Base-by-base conservation (phyloP, 1,140 invertebrate species). In the Berghia stephanieae region DNA sequence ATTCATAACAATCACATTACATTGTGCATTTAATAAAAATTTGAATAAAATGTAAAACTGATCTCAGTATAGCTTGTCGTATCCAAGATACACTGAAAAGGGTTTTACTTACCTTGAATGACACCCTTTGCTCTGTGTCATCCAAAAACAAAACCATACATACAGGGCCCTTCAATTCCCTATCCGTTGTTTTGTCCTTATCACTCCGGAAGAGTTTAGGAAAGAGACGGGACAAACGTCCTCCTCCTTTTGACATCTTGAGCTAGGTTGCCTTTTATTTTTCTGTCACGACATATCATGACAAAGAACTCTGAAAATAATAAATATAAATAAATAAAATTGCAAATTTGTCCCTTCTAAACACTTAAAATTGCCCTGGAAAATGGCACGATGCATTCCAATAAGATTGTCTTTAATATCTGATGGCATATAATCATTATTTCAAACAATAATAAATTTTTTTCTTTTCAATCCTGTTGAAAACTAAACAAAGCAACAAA, bases 71-170 rank as follows among this genome's bases (percentile, higher is more conserved):
- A 27, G n/a, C n/a, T n/a, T n/a, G n/a, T n/a, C n/a, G n/a, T 66
- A 49, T 1, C 3, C 34, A n/a, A 4, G 21, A 68, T 31, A 24
- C 2, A 49, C 3, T n/a, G 66, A 24, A 21, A 36, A 13, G n/a
- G 24, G 27, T 31, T 16, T 75, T 68, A 81, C 80, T 79, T 67
- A 87, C 86, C 82, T 86, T 86, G 74, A 86, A 78, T 36, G 81
- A 63, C 36, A 86, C 67, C 36, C 77, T 75, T 16, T 85, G 63
- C 36, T 84, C 80, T 24, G 83, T 82, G 69, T 86, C 85, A 77
- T 87, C 86, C 70, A 87, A 70, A 57, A 86, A 83, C 6, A 82
- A 69, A 31, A 87, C 71, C 63, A 66, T 68, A 71, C 80, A 83
- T 10, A 68, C 46, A 34, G 81, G 80, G 42, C 78, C 74, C 60